These are phyloP conservation scores for Pocillopora verrucosa DNA, from an alignment of 64 coral and sea anemone genomes.

Conservation along the genomic window DNA sequence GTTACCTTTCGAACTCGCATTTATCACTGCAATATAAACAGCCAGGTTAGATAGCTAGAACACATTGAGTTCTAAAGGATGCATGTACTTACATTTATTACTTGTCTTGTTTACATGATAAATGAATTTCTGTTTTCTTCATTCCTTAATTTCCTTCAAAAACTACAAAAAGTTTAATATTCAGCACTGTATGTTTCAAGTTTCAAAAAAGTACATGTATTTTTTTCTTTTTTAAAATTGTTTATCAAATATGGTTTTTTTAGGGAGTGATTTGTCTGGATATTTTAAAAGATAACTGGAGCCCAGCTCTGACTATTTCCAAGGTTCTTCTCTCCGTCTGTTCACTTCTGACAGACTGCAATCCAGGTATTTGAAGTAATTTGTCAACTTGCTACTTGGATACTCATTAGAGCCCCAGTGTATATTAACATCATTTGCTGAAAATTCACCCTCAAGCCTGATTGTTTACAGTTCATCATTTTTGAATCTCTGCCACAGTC, in stretches of 20 bases:
- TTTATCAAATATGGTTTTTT: background rate
- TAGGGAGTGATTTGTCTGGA: slow-evolving; percentile 90
- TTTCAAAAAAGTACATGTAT: background rate
- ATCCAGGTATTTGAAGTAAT: slow-evolving; percentile 65
- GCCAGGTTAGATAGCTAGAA: slow-evolving; percentile 48
- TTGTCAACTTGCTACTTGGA: background rate
- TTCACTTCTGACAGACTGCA: slow-evolving; percentile 86
- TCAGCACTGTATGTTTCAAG: no score
- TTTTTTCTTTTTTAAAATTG: background rate
- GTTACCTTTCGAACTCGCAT: slow-evolving; percentile 85
- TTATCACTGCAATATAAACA: slow-evolving; percentile 91
- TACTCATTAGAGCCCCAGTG: background rate
- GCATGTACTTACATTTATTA: background rate
- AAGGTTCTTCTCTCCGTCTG: slow-evolving; percentile 92
- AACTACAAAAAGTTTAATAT: no score
- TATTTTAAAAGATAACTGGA: slow-evolving; percentile 95
- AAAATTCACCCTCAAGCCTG: no score
- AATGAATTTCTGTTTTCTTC: no score
- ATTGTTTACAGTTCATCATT: no score
- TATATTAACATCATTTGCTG: no score
- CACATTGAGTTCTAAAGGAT: background rate
- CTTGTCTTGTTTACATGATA: no score
- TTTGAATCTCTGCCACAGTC: no score
- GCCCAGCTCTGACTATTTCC: slow-evolving; percentile 85
- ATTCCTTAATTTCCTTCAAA: no score